Percentiles rank a stretch among this genome's conserved stretches.
These are phyloP conservation scores for Halisarca cf. caerulea DNA, from an alignment of 37 sponge, comb jelly and placozoan species.

Conservation along the genomic window DNA sequence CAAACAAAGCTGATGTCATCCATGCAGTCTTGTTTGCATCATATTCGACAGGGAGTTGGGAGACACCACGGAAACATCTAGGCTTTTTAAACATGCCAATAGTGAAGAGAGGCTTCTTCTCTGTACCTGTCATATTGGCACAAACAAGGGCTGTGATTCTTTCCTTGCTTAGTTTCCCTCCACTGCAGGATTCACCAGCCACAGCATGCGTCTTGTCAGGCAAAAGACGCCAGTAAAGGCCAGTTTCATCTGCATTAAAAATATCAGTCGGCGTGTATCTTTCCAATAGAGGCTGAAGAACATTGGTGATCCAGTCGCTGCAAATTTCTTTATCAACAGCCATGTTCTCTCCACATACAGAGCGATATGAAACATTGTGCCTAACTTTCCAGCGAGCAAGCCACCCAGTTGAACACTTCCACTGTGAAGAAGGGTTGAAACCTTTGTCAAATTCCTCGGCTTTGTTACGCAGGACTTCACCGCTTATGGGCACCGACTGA, in stretches of 20 bases:
- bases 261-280: constrained; percentile 9
- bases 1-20: constrained; percentile 41
- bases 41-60: constrained; percentile 37
- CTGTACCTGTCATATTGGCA: constrained; percentile 46
- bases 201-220: constrained; percentile 39
- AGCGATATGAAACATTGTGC: too few relatives aligned
- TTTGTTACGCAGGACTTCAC: too few relatives aligned
- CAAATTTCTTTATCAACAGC: too few relatives aligned
- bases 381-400: too few relatives aligned
- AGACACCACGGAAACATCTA: constrained; percentile 38
- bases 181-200: constrained; percentile 19
- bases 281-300: background rate
- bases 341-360: too few relatives aligned
- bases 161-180: constrained; percentile 26
- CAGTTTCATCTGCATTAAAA: constrained; percentile 42
- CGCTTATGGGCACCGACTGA: too few relatives aligned
- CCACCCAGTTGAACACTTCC: too few relatives aligned
- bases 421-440: too few relatives aligned
- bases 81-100: constrained; percentile 28
- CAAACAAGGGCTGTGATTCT: constrained; percentile 35
- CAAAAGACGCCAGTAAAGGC: constrained; percentile 19
- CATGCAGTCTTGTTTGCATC: constrained; percentile 32
- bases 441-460: too few relatives aligned
- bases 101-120: constrained; percentile 31
- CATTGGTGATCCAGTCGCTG: too few relatives aligned